These are phyloP conservation scores for Thalassoma bifasciatum DNA, from an alignment of 2,113 vertebrate genomes.

Conservation along the genomic window DNA sequence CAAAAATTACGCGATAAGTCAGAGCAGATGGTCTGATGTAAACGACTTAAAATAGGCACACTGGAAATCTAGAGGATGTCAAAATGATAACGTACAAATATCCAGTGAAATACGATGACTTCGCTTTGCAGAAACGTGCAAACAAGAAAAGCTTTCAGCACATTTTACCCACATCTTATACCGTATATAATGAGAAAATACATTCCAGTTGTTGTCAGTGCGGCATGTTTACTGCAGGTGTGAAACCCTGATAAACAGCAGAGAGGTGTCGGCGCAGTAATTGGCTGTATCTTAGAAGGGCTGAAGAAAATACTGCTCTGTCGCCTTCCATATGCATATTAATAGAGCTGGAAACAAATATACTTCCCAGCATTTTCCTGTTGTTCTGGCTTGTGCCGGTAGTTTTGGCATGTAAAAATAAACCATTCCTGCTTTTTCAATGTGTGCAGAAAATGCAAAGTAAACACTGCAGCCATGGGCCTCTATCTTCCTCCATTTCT, in stretches of 20 bases:
- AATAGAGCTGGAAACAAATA: conserved; percentile 40
- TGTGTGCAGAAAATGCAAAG: conserved; percentile 46
- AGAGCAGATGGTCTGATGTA: too few species aligned
- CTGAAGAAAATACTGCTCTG: conserved; percentile 31
- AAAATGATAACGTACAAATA: background rate
- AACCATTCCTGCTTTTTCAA: conserved; percentile 3
- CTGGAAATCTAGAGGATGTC: background rate
- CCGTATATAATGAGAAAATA: conserved; percentile 35
- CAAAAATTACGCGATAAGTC: too few species aligned
- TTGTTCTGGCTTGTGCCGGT: conserved; percentile 1
- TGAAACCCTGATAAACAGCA: conserved; percentile 58
- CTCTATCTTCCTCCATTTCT: conserved; percentile 50
- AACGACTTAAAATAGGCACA: too few species aligned
- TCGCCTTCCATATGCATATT: conserved; percentile 52
- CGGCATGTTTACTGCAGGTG: conserved; percentile 63
- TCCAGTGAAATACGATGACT: background rate
- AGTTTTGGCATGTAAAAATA: conserved; percentile 6
- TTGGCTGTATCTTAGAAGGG: conserved; percentile 36
- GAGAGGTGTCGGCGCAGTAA: conserved; percentile 49
- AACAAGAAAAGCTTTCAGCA: conserved; percentile 9
- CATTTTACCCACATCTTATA: conserved; percentile 7
- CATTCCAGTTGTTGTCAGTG: conserved; percentile 32
- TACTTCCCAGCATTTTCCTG: conserved; percentile 17
- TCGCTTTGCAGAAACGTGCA: background rate
- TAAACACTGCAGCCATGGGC: conserved; percentile 36